Evolutionary conservation across 2,113 vertebrate genomes (phyloP), one percentile per base, ranked within the genome.

Genomic region (Dinomys branickii): DNA sequence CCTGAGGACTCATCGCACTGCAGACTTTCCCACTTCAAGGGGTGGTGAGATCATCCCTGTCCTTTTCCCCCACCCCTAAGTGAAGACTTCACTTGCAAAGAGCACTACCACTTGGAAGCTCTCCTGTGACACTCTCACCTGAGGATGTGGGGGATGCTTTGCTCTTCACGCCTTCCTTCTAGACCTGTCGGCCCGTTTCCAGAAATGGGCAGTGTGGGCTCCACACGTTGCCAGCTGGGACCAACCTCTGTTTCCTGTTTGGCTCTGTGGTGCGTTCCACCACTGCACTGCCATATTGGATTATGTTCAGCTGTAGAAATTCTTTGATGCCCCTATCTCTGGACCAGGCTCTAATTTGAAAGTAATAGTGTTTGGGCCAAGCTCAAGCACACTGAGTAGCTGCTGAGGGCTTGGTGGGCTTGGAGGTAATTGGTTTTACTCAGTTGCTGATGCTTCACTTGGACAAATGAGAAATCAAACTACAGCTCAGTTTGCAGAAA

Each of bases 381-480:
- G 96, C 96, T 97, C 30, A 94, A 85, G 95, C 59, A 82, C 71
- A 41, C 52, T 80, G 91, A 92, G 94, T 85, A 91, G 67, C 90
- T 93, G 94, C 87, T n/a, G 38, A 94, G 85, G 97, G 95, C 52
- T 2, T 41, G 94, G 78, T 90, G 69, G 95, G 71, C 67, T 77
- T 85, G 0, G 28, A 90, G 59, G 81, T 97, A 96, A 63, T 95
- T 98, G 88, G 92, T 93, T 98, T 98, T 91, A 50, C 97, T 94
- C 84, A 95, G 89, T 80, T 97, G 96, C 93, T 98, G 94, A 91
- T 96, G 93, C 85, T 97, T 98, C 81, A 78, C 94, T 96, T 97
- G 95, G 96, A 98, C 97, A 97, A 97, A 97, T 83, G 90, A 97
- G 97, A 98, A 95, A 96, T 98, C 97, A 96, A 98, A 94, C 92